phyloP scores from a whole-genome alignment of 2,113 vertebrate genomes.

The Sapajus apella region DNA sequence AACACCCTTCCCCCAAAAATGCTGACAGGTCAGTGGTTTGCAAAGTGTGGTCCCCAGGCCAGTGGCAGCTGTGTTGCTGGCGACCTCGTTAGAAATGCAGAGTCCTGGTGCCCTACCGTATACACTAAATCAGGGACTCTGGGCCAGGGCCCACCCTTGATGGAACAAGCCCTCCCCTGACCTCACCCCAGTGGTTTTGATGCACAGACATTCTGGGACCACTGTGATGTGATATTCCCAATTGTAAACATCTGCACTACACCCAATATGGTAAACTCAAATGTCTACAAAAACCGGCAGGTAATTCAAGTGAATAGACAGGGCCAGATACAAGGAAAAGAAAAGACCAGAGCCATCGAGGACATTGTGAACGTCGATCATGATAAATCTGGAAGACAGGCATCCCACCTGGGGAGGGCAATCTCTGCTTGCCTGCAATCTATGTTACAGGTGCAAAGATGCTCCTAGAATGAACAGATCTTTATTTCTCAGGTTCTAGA shows the following conservation, averaged over 20 bases:
- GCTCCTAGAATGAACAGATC: fast-evolving
- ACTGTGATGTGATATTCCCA: background rate
- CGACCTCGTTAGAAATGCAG: too few relatives aligned
- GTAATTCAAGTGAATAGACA: background rate
- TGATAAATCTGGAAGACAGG: fast-evolving
- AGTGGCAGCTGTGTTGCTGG: fast-evolving
- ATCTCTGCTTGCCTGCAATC: fast-evolving
- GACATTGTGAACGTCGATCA: fast-evolving
- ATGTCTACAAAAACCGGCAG: fast-evolving
- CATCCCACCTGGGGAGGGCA: fast-evolving
- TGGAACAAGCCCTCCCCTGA: background rate
- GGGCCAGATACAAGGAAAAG: background rate
- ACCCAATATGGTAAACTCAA: background rate
- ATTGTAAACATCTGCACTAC: background rate
- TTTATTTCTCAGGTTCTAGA: background rate
- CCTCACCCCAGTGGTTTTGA: background rate
- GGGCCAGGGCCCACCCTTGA: background rate
- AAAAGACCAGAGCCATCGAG: fast-evolving
- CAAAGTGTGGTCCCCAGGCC: background rate
- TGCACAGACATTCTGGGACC: background rate
- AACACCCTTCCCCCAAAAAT: background rate
- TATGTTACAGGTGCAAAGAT: fast-evolving
- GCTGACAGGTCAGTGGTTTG: too few relatives aligned
- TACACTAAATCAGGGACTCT: fast-evolving
- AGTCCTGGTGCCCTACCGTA: too few relatives aligned